Base-by-base conservation (phyloP, 2,888 invertebrate species). In the Protodeltote pygarga region DNA sequence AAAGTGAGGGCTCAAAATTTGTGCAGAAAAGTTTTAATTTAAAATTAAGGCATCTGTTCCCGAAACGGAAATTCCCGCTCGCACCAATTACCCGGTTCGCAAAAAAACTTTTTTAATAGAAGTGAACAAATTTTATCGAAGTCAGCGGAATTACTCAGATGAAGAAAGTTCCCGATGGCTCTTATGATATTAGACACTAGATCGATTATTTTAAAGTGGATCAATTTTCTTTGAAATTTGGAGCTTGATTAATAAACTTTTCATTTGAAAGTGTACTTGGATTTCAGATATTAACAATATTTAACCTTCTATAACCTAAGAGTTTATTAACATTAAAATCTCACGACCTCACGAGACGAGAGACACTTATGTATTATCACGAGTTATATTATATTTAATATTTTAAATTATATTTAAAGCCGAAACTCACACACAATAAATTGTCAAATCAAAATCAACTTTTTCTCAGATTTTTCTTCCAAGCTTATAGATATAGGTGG, bases 31-130 rank as follows among this genome's bases (percentile, higher is more conserved):
- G 71, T 78, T 80, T 77, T 75, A 67, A 77, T 75, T 77, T 75
- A 57, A 70, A 75, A 76, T 73, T 71, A 71, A 76, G 55, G 67
- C 73, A 75, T 77, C 75, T 75, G 75, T 61, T 71, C 57, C 51
- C 37, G 61, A 71, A 65, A 70, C 37, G 65, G 60, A 72, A 71
- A 64, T 65, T 71, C 69, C 58, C 55, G 52, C 53, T 49, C 46
- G 62, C 39, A 64, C 64, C 74, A 73, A 76, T 79, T 78, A 77
- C 66, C 50, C 29, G 55, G 72, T 65, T 65, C 64, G 64, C 46
- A 35, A 39, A 69, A 69, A 68, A 79, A 76, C 64, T 74, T 78
- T 74, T 75, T 77, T 77, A 73, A 73, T 76, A 74, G 73, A 76
- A 75, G 59, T 64, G 70, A 71, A 61, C 58, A 58, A 71, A 73